Evolutionary conservation across 2,113 vertebrate genomes (phyloP), one percentile per base, ranked within the genome.

Genomic region (Lonchura striata): DNA sequence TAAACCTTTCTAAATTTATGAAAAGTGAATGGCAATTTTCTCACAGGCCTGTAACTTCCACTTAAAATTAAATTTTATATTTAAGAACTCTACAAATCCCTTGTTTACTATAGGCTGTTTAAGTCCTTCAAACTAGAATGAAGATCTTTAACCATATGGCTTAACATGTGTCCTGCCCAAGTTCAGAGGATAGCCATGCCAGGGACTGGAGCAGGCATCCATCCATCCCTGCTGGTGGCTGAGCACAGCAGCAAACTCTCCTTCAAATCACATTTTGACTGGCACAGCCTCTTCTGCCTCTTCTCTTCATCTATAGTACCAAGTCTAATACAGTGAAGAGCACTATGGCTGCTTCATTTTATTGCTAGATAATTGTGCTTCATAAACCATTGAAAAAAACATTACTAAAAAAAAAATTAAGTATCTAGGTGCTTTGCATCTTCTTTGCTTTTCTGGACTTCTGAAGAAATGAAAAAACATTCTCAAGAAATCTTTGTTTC

Each of bases 141-240:
- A 65, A 49, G n/a, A 21, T 22, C 8, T 25, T 56, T 57, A 69
- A 6, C 21, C 10, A 18, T 52, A 22, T 3, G 3, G 10, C 31
- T 20, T 20, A 70, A 39, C 1, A 1, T 42, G 13, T 44, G 10
- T 57, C 0, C 3, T 82, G 13, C 27, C 7, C 1, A 15, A 15
- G 42, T 78, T 88, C 21, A 65, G 68, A 81, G 46, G 64, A 90
- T 11, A 49, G 21, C n/a, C 10, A 3, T 3, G 4, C 33, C 0
- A 0, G 33, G 46, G 37, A 9, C 41, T 3, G 3, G 39, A 52
- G 19, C 16, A 61, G 53, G 12, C 10, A 37, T 61, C 35, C 21
- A 37, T 61, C 35, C 21, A 5, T 63, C 20, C 31, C 21, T 9
- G 12, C 46, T 2, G 1, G 11, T 31, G 31, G 4, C 24, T n/a